These are phyloP conservation scores for Etheostoma nigrum DNA, from an alignment of 2,797 vertebrate species.

Conservation along the genomic window DNA sequence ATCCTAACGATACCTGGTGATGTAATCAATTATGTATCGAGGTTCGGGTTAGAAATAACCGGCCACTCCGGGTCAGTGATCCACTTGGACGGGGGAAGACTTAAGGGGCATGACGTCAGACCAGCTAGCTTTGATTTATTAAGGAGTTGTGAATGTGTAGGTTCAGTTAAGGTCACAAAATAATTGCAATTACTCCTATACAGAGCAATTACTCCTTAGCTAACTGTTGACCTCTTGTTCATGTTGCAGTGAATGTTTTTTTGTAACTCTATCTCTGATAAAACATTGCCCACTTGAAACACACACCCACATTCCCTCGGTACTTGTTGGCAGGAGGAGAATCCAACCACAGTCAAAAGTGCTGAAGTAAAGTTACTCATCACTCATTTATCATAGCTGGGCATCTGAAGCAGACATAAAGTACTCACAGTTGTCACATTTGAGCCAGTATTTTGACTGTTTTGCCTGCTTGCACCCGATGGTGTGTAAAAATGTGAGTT, in stretches of 20 bases:
- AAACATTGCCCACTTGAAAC: constrained; percentile 42
- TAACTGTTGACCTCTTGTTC: constrained; percentile 13
- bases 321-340: constrained; percentile 42
- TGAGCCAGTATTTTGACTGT: constrained; percentile 8
- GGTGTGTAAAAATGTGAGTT: constrained; percentile 14
- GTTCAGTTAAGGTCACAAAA: no score
- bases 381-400: constrained; percentile 35
- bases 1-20: no score
- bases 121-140: no score
- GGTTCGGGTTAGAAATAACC: neutral
- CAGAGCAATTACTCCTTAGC: neutral
- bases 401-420: constrained; percentile 13
- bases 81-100: no score
- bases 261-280: constrained; percentile 29
- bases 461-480: neutral
- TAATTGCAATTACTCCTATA: no score
- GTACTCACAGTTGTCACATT: constrained; percentile 10
- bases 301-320: constrained; percentile 60
- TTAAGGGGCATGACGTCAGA: neutral
- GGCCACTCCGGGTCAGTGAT: neutral
- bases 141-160: no score
- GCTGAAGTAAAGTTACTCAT: constrained; percentile 50
- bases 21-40: neutral
- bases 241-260: constrained; percentile 26
- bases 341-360: constrained; percentile 22